phyloP scores from a whole-genome alignment of 1,140 invertebrate species.

The Gryllus bimaculatus region DNA sequence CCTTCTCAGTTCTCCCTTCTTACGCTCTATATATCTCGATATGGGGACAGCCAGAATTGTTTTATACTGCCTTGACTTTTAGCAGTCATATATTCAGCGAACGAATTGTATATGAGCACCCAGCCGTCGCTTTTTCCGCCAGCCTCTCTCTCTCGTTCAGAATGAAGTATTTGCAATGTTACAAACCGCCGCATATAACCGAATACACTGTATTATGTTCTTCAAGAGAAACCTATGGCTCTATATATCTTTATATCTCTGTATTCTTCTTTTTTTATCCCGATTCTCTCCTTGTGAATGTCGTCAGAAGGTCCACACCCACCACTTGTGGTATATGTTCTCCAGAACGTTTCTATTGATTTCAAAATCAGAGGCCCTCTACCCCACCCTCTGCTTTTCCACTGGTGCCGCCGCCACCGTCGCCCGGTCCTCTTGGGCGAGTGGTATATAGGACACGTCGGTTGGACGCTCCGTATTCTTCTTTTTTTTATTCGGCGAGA shows the following conservation, averaged over 20 bases:
- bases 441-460: no score
- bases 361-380: background rate
- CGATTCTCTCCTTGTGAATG: background rate
- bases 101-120: background rate
- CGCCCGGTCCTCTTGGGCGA: no score
- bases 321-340: background rate
- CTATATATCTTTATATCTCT: background rate
- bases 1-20: background rate
- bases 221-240: background rate
- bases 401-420: no score
- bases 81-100: background rate
- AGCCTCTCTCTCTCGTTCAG: background rate
- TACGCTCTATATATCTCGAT: background rate
- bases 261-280: background rate
- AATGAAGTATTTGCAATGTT: background rate
- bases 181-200: background rate
- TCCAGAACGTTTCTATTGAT: background rate
- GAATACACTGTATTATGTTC: background rate
- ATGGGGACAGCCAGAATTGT: background rate
- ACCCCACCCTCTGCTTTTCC: no score
- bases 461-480: no score
- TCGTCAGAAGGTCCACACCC: background rate
- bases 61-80: slow-evolving; percentile 1
- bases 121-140: background rate
- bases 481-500: no score